phyloP scores from a whole-genome alignment of 2,113 vertebrate species.

The Otocyon megalotis region DNA sequence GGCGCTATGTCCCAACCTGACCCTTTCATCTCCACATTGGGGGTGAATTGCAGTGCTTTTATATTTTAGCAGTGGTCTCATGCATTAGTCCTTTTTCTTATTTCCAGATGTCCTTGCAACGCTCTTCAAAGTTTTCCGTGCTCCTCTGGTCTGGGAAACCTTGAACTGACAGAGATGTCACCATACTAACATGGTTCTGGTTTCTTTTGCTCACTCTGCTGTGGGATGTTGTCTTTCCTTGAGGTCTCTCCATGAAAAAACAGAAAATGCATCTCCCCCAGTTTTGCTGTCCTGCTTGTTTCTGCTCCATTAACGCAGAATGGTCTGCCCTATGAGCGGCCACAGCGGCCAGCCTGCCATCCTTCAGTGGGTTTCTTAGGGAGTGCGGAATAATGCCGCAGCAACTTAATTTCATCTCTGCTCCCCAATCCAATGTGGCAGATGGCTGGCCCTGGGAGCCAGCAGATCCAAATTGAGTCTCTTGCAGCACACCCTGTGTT shows the following conservation, averaged over 20 bases:
- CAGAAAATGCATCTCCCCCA: not conserved
- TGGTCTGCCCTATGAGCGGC: not conserved
- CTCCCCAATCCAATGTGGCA: not conserved
- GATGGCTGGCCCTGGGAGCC: constrained; percentile 33
- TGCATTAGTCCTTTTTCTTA: not conserved
- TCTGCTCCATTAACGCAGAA: constrained; percentile 15
- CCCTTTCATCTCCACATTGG: not conserved
- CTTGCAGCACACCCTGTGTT: not conserved
- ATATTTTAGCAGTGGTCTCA: not conserved
- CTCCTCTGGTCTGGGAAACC: not conserved
- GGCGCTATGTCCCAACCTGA: not conserved
- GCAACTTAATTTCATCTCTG: not conserved
- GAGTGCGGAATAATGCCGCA: not conserved
- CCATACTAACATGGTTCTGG: not conserved
- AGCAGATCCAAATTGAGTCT: not conserved
- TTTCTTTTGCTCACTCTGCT: not conserved
- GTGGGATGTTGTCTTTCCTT: not conserved
- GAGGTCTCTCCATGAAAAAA: not conserved
- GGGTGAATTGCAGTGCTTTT: not conserved
- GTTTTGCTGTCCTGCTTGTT: not conserved
- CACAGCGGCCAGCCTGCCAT: not conserved
- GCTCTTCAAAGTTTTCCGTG: not conserved
- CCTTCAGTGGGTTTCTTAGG: constrained; percentile 10
- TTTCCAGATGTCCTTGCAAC: not conserved
- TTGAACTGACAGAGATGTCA: not conserved